These are phyloP conservation scores for Ochropleura plecta DNA, from an alignment of 2,888 invertebrate genomes.

Conservation along the genomic window DNA sequence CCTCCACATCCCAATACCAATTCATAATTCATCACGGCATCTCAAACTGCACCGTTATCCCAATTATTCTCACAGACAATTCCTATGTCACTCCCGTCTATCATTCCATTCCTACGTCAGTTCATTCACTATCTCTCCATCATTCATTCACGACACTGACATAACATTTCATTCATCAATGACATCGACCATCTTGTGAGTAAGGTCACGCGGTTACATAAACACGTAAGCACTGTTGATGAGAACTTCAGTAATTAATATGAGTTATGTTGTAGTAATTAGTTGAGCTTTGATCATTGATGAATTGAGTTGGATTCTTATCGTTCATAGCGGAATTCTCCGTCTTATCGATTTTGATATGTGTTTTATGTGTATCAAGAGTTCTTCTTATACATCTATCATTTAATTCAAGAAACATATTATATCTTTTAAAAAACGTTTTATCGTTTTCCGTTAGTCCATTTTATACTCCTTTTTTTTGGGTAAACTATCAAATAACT, in stretches of 20 bases:
- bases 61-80: neutral
- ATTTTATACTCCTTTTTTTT: neutral
- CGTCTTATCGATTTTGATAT: neutral
- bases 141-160: conserved; percentile 59
- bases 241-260: conserved; percentile 32
- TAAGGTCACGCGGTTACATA: conserved; percentile 48
- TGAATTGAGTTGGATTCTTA: neutral
- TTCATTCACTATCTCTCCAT: conserved; percentile 45
- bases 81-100: conserved; percentile 4
- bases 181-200: conserved; percentile 51
- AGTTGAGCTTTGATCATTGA: conserved; percentile 18
- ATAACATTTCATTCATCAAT: conserved; percentile 60
- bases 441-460: no score
- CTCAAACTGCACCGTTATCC: neutral
- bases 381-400: neutral
- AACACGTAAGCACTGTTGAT: conserved; percentile 47
- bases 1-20: neutral
- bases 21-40: neutral
- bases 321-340: neutral
- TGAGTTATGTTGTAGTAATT: conserved; percentile 28
- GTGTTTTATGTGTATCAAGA: neutral
- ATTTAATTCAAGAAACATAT: neutral
- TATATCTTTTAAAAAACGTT: neutral
- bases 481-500: no score
- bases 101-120: conserved; percentile 18